Evolutionary conservation across 2,797 vertebrate species (phyloP), one percentile per base, ranked within the genome.

Genomic region (Vultur gryphus): DNA sequence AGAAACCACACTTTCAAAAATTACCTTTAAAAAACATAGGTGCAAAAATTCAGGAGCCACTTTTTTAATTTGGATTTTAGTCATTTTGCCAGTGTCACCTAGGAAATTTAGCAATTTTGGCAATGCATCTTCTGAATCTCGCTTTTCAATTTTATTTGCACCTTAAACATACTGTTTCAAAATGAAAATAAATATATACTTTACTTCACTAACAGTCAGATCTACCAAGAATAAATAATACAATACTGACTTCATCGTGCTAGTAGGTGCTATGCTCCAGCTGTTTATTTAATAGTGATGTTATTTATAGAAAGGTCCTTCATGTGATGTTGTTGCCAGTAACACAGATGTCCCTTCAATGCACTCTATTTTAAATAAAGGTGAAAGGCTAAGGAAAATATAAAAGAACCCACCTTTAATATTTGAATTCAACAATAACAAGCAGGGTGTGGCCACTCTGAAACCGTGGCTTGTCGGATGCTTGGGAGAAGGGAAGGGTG

Each of bases 401-500:
- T 31, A 93, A 91, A 88, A 79, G 87, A 87, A 89, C 80, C 93
- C 95, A 95, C 96, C 95, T 97, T 97, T 94, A 95, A 96, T 92
- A 93, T 76, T 82, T 89, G 80, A 94, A 93, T 88, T 94, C 67
- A 83, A 97, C 97, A 98, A 98, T 97, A 97, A 97, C 95, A 96
- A 96, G 71, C 83, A 94, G 96, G 97, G 97, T 95, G 96, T 92
- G 96, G 93, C 94, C 80, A 33, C 71, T 58, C 62, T 72, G 83
- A 72, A 92, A 73, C 77, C 21, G 48, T 57, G 46, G 82, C 83
- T 94, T 81, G 87, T 95, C 85, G 2, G 95, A 95, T 91, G 88
- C 92, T 83, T 89, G 84, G 92, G 95, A 97, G 96, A 95, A 86
- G 96, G 97, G 95, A 97, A 96, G 96, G 94, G 98, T 95, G 96